Evolutionary conservation across 2,113 vertebrate genomes (phyloP).

Genomic region (Neogobius melanostomus): DNA sequence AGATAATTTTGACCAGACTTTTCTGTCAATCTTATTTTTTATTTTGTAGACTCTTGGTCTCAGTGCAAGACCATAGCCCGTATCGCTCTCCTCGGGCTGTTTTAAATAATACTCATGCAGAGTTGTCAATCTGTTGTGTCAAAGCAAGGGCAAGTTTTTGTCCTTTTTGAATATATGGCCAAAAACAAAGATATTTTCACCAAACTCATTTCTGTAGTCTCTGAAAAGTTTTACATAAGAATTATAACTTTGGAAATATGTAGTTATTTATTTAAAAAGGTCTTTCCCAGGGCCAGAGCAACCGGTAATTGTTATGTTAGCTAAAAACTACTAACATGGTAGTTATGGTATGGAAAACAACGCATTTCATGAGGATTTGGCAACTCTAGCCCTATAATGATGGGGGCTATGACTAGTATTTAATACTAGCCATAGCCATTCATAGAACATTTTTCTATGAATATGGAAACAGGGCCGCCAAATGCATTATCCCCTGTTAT

Average conservation of each 20-base stretch:
- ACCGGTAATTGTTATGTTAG: no score
- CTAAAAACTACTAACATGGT: no score
- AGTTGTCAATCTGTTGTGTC: slow-evolving; percentile 3
- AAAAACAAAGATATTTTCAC: neutral
- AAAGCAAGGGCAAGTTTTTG: slow-evolving; percentile 7
- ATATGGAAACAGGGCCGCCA: no score
- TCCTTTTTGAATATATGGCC: neutral
- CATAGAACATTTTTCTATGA: no score
- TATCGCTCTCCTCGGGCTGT: neutral
- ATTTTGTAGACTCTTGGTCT: slow-evolving; percentile 1
- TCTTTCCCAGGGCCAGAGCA: no score
- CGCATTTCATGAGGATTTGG: no score
- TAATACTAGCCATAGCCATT: no score
- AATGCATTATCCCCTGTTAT: no score
- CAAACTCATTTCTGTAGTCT: neutral
- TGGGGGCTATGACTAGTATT: no score
- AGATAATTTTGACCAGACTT: slow-evolving; percentile 47
- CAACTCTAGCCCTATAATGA: no score
- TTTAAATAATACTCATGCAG: slow-evolving; percentile 21
- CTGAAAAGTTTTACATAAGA: neutral
- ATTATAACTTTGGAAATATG: neutral
- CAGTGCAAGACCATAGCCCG: slow-evolving; percentile 7
- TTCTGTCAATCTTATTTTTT: slow-evolving; percentile 33
- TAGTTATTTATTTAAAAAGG: no score
- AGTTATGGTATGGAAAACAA: no score